Conservation (phyloP, 2,888 invertebrate species). For the Allolobophora icterica region DNA sequence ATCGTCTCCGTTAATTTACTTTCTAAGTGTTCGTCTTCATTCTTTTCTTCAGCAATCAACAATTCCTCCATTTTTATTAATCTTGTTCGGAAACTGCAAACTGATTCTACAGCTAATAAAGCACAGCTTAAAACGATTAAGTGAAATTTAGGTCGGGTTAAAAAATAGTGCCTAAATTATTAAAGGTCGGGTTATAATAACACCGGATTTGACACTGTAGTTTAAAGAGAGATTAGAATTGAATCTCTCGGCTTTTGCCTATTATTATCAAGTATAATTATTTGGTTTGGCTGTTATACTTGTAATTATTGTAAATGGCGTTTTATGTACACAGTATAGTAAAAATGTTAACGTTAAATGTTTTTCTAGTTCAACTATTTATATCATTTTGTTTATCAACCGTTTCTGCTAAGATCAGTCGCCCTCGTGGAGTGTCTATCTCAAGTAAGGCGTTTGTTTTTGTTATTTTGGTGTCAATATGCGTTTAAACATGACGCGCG, state of each 20-base stretch:
- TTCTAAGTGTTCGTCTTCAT: constrained; percentile 32
- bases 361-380: background rate
- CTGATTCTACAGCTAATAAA: too few species aligned
- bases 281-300: background rate
- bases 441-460: background rate
- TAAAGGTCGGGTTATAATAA: background rate
- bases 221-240: background rate
- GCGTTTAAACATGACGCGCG: background rate
- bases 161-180: background rate
- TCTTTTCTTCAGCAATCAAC: background rate
- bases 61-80: background rate
- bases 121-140: too few species aligned
- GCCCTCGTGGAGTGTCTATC: constrained; percentile 26
- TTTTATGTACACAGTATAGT: background rate
- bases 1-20: constrained; percentile 46
- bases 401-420: background rate
- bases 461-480: background rate
- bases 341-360: background rate
- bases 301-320: background rate
- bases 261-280: too few species aligned
- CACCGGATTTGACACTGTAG: background rate
- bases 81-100: background rate
- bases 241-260: background rate
- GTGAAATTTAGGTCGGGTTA: background rate
- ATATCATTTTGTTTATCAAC: background rate